Conservation (phyloP, 2,113 vertebrate species). For the Jaculus jaculus region DNA sequence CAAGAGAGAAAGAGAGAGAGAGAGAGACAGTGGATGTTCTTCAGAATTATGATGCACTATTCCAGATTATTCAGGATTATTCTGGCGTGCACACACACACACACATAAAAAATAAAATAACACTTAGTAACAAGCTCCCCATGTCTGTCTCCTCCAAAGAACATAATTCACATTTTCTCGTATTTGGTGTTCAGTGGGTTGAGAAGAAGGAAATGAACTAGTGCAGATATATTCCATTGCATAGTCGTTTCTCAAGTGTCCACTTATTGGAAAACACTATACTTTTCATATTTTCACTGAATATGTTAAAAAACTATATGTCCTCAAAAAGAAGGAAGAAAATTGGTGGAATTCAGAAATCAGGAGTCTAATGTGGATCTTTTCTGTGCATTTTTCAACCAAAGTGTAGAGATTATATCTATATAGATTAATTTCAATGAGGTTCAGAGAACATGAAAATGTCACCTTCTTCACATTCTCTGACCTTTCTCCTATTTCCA, state of each 20-base stretch:
- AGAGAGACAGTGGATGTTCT: too few relatives aligned
- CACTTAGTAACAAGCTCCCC: background rate
- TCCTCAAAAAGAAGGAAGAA: constrained; percentile 13
- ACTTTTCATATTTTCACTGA: background rate
- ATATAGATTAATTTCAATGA: background rate
- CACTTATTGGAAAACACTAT: background rate
- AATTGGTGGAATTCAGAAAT: constrained; percentile 34
- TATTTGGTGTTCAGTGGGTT: background rate
- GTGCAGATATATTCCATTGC: background rate
- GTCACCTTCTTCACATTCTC: background rate
- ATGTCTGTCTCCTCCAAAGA: background rate
- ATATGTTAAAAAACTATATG: background rate
- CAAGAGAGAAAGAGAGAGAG: too few relatives aligned
- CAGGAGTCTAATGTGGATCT: background rate
- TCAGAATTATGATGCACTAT: too few relatives aligned
- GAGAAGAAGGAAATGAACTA: background rate
- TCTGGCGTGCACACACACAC: too few relatives aligned
- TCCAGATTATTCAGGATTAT: too few relatives aligned
- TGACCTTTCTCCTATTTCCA: constrained; percentile 55
- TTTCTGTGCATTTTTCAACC: background rate
- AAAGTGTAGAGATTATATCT: constrained; percentile 28
- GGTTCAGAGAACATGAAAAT: constrained; percentile 32
- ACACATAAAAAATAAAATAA: too few relatives aligned
- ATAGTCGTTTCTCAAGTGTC: background rate
- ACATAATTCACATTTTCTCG: background rate